phyloP scores from a whole-genome alignment of 2,797 vertebrate species.

The Microctenopoma lineatum region DNA sequence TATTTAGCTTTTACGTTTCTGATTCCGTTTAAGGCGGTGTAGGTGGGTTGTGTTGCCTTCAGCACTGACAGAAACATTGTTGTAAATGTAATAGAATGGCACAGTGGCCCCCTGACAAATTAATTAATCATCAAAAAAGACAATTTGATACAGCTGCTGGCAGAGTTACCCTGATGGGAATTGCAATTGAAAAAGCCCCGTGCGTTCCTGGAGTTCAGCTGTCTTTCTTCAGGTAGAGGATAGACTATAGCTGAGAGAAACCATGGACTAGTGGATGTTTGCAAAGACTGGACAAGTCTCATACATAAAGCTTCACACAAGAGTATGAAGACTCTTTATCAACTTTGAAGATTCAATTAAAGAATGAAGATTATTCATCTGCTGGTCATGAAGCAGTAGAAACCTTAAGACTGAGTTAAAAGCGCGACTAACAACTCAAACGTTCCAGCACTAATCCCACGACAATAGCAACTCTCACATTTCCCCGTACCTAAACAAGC shows the following conservation, averaged over 20 bases:
- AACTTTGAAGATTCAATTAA: too few relatives aligned
- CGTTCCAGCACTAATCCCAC: too few relatives aligned
- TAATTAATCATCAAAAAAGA: slow-evolving; percentile 57
- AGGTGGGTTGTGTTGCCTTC: slow-evolving; percentile 25
- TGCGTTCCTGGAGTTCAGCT: background rate
- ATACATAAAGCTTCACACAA: too few relatives aligned
- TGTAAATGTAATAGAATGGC: slow-evolving; percentile 44
- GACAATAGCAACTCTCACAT: too few relatives aligned
- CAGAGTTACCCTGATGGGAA: background rate
- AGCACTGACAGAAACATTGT: slow-evolving; percentile 16
- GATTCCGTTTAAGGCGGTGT: slow-evolving; percentile 39
- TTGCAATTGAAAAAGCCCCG: background rate
- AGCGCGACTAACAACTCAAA: too few relatives aligned
- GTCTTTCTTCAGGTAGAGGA: background rate
- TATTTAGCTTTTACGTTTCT: slow-evolving; percentile 31
- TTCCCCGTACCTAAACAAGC: too few relatives aligned
- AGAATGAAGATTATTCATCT: too few relatives aligned
- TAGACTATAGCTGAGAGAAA: background rate
- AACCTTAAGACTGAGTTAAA: too few relatives aligned
- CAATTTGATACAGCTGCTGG: slow-evolving; percentile 37
- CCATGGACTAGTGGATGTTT: background rate
- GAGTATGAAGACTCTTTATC: too few relatives aligned
- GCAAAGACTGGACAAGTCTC: background rate
- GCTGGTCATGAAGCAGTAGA: too few relatives aligned
- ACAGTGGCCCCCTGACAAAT: slow-evolving; percentile 40